Evolutionary conservation across 1,140 invertebrate genomes (phyloP).

Genomic region (Holotrichia oblita): DNA sequence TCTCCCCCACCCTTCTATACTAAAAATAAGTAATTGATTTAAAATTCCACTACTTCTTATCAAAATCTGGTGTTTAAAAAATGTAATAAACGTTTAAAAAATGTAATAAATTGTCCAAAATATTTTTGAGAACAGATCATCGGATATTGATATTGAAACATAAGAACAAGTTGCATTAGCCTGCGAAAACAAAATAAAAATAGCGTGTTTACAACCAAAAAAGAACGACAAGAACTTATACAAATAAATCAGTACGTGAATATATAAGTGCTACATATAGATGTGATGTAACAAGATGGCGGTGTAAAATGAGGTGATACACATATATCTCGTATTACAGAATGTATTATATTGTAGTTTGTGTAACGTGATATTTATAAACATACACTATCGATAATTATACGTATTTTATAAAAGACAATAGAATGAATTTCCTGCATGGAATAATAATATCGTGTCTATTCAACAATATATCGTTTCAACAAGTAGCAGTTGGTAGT

Average conservation of each 20-base stretch:
- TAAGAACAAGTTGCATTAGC: constrained; percentile 10
- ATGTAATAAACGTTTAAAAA: too few relatives aligned
- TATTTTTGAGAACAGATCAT: neutral
- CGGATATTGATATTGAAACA: neutral
- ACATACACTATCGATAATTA: neutral
- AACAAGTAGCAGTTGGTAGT: neutral
- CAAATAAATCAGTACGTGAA: neutral
- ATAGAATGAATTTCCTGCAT: neutral
- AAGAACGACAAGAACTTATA: neutral
- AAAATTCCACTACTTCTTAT: too few relatives aligned
- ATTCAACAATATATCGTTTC: constrained; percentile 18
- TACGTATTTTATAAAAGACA: neutral
- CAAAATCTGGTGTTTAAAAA: too few relatives aligned
- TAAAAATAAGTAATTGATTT: too few relatives aligned
- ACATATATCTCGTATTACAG: neutral
- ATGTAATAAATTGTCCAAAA: neutral
- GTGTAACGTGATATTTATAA: neutral
- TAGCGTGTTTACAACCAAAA: neutral
- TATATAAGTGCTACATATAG: neutral
- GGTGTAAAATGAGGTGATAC: constrained; percentile 27
- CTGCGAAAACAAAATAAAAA: constrained; percentile 6
- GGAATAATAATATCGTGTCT: neutral
- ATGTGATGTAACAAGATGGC: constrained; percentile 19
- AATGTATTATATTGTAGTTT: neutral
- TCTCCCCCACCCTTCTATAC: too few relatives aligned